phyloP scores from a whole-genome alignment of 1,140 invertebrate species.

The Drosophila willistoni region DNA sequence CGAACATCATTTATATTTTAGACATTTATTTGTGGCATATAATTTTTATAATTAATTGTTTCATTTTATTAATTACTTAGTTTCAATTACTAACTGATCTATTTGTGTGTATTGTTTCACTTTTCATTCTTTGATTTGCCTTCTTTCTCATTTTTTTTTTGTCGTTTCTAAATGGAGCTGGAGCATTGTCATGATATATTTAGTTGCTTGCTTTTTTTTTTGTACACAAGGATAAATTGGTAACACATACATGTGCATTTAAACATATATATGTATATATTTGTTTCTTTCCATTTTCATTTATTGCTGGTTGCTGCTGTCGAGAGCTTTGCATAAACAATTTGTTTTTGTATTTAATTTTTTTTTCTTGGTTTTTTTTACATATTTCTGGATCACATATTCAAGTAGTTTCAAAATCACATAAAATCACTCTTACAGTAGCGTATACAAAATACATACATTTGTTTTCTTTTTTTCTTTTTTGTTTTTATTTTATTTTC shows the following conservation, averaged over 20 bases:
- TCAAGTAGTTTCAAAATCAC: constrained; percentile 82
- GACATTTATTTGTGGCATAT: constrained; percentile 56
- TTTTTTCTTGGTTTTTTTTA: constrained; percentile 37
- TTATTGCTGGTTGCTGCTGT: constrained; percentile 58
- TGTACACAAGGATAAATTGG: constrained; percentile 61
- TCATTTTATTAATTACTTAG: constrained; percentile 33
- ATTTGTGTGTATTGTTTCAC: constrained; percentile 30
- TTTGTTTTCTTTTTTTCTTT: constrained; percentile 8
- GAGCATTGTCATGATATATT: constrained; percentile 37
- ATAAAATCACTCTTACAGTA: constrained; percentile 82
- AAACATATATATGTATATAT: not conserved
- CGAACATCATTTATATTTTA: constrained; percentile 66
- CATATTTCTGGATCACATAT: constrained; percentile 78
- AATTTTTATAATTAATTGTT: constrained; percentile 30
- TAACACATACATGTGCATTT: constrained; percentile 23
- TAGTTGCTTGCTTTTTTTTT: constrained; percentile 37
- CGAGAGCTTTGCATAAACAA: constrained; percentile 54
- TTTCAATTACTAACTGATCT: constrained; percentile 24
- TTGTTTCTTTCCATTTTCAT: constrained; percentile 12
- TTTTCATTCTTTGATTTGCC: constrained; percentile 1
- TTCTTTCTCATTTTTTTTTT: constrained; percentile 7
- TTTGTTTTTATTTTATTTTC: constrained; percentile 29
- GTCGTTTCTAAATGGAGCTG: constrained; percentile 74
- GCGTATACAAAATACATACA: constrained; percentile 81
- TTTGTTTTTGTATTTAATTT: constrained; percentile 33